These are phyloP conservation scores for Calyptommatus sinebrachiatus DNA, from an alignment of 2,113 vertebrate genomes.

Conservation along the genomic window DNA sequence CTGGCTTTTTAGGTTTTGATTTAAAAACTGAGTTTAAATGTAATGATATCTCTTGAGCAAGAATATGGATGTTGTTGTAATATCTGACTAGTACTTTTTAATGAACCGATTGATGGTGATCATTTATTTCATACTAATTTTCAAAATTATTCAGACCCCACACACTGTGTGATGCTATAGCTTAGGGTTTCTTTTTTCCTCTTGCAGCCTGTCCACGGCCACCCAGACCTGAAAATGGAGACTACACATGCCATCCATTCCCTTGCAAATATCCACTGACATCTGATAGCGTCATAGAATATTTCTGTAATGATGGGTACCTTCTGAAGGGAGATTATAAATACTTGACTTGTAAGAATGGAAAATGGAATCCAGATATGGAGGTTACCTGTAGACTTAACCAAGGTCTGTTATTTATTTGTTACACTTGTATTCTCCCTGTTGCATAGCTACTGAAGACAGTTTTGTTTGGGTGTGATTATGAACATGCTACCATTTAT, in stretches of 20 bases:
- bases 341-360: slow-evolving; percentile 93
- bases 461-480: too few species aligned
- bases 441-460: too few species aligned
- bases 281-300: slow-evolving; percentile 93
- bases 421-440: too few species aligned
- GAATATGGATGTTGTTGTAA: neutral
- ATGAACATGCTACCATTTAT: neutral
- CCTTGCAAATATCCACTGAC: slow-evolving; percentile 85
- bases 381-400: slow-evolving; percentile 92
- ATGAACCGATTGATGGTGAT: neutral
- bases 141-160: neutral
- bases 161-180: neutral
- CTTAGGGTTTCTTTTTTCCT: neutral
- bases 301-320: slow-evolving; percentile 93
- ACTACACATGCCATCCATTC: slow-evolving; percentile 91
- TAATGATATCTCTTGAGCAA: neutral
- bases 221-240: slow-evolving; percentile 92
- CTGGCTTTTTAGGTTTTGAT: neutral
- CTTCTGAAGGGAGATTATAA: slow-evolving; percentile 94
- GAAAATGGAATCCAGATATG: slow-evolving; percentile 92
- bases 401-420: slow-evolving; percentile 76
- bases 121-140: neutral
- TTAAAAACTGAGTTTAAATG: neutral
- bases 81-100: slow-evolving; percentile 10
- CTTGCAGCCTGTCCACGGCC: slow-evolving; percentile 87